Conservation (phyloP, 2,888 invertebrate species). For the Allygus modestus region DNA sequence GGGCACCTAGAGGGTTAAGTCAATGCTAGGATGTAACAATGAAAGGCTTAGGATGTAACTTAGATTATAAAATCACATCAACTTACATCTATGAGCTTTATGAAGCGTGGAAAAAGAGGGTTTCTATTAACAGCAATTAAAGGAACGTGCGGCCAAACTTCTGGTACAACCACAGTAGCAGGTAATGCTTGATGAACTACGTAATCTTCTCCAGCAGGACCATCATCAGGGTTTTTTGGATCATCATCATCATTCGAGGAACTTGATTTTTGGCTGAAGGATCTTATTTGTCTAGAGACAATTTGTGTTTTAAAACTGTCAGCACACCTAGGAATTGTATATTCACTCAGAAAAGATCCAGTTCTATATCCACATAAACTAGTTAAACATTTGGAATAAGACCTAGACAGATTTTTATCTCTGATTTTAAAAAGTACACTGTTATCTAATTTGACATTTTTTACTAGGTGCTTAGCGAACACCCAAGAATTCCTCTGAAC, state of each 20-base stretch:
- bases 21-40: too few species aligned
- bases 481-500: neutral
- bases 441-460: slow-evolving; percentile 19
- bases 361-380: neutral
- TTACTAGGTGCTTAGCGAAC: neutral
- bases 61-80: neutral
- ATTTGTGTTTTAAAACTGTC: slow-evolving; percentile 1
- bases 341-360: neutral
- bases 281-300: neutral
- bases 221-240: slow-evolving; percentile 28
- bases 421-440: slow-evolving; percentile 7
- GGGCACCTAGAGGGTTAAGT: too few species aligned
- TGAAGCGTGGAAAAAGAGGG: slow-evolving; percentile 98
- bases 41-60: too few species aligned
- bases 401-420: slow-evolving; percentile 6
- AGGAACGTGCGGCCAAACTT: slow-evolving; percentile 97
- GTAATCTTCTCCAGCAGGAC: slow-evolving; percentile 54
- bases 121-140: slow-evolving; percentile 95
- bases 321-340: neutral
- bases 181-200: slow-evolving; percentile 64
- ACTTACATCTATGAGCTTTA: slow-evolving; percentile 95
- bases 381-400: slow-evolving; percentile 13
- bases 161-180: slow-evolving; percentile 95
- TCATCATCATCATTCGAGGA: slow-evolving; percentile 52
- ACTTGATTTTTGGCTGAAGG: slow-evolving; percentile 31